Evolutionary conservation across 2,113 vertebrate species (phyloP).

Genomic region (Anguilla rostrata): DNA sequence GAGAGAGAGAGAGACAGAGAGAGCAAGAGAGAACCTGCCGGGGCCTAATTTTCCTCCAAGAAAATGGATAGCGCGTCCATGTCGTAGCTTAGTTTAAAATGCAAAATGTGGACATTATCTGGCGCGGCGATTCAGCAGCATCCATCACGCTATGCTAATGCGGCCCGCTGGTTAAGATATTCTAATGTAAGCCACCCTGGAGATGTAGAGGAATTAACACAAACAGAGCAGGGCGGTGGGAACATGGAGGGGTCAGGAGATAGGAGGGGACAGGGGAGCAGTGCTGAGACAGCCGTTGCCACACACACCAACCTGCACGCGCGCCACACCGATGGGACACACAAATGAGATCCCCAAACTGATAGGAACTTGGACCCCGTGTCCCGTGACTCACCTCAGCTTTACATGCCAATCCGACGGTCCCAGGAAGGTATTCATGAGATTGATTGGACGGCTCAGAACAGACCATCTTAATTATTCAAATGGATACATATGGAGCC

Average conservation of each 20-base stretch:
- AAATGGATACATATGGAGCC: neutral
- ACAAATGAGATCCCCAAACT: slow-evolving; percentile 1
- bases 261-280: slow-evolving; percentile 66
- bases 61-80: slow-evolving; percentile 76
- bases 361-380: slow-evolving; percentile 4
- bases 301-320: slow-evolving; percentile 38
- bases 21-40: slow-evolving; percentile 50
- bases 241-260: slow-evolving; percentile 79
- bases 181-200: slow-evolving; percentile 82
- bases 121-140: slow-evolving; percentile 76
- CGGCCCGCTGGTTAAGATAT: slow-evolving; percentile 78
- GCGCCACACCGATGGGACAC: neutral
- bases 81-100: slow-evolving; percentile 82
- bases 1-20: slow-evolving; percentile 10
- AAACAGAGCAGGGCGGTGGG: slow-evolving; percentile 73
- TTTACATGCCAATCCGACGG: neutral
- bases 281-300: slow-evolving; percentile 59
- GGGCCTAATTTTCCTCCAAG: slow-evolving; percentile 73
- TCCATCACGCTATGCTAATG: slow-evolving; percentile 83
- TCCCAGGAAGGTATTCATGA: neutral
- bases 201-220: slow-evolving; percentile 84
- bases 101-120: slow-evolving; percentile 84
- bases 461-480: slow-evolving; percentile 3
- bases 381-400: neutral
- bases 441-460: neutral